Percentiles rank a stretch among this genome's conserved stretches.
These are phyloP conservation scores for Caenorhabditis sp. DNA, from an alignment of 2,888 invertebrate species.

Conservation along the genomic window DNA sequence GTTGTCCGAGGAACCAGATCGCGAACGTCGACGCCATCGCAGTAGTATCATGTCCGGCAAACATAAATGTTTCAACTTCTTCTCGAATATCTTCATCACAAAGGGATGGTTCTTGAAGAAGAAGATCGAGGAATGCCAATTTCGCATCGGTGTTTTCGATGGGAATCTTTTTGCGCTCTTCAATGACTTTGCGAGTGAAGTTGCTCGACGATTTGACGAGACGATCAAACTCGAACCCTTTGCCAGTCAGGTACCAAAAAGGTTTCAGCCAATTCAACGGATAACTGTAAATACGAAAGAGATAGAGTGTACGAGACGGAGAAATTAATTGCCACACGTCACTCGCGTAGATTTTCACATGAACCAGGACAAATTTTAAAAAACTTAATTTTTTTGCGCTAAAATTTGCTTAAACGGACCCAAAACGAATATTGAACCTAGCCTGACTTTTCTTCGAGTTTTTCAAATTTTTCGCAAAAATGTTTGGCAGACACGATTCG, in stretches of 20 bases:
- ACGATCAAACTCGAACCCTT: slow-evolving; percentile 63
- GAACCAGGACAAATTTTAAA: too few species aligned
- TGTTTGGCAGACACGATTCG: too few species aligned
- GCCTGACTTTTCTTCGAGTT: too few species aligned
- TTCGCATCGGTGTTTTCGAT: too few species aligned
- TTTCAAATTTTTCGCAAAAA: too few species aligned
- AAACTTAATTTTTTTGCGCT: too few species aligned
- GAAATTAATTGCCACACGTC: too few species aligned
- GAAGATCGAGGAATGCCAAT: slow-evolving; percentile 73
- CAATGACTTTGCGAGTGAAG: slow-evolving; percentile 63
- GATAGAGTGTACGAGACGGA: too few species aligned
- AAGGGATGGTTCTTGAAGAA: slow-evolving; percentile 71
- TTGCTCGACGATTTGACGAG: slow-evolving; percentile 41
- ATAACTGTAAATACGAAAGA: slow-evolving; percentile 19
- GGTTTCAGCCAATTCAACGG: slow-evolving; percentile 72
- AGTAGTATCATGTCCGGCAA: slow-evolving; percentile 73
- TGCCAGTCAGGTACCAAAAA: slow-evolving; percentile 75
- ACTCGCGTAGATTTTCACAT: too few species aligned
- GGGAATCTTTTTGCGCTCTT: background rate
- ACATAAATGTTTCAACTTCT: slow-evolving; percentile 73
- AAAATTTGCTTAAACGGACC: too few species aligned
- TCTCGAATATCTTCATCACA: slow-evolving; percentile 72
- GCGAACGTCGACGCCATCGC: slow-evolving; percentile 72
- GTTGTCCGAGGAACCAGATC: slow-evolving; percentile 70
- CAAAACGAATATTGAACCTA: too few species aligned